A percentile compares a stretch with the other conserved stretches of the same genome.
These are phyloP conservation scores for Gymnoscopelus braueri DNA, from an alignment of 2,797 vertebrate species.

Conservation along the genomic window DNA sequence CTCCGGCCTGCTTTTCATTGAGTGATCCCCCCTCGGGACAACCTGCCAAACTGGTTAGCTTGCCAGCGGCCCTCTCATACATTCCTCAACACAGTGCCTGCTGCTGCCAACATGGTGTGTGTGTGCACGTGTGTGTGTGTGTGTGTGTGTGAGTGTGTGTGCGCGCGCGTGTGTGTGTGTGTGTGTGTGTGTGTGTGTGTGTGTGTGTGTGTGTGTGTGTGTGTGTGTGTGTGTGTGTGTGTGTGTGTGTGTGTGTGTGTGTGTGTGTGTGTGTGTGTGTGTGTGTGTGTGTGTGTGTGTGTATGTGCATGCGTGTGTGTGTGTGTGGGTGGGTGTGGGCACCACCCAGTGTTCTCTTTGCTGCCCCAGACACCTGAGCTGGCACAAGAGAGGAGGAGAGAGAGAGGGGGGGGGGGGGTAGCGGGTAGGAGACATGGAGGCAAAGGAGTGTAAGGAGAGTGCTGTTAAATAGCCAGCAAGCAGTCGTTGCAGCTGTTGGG, in stretches of 20 bases:
- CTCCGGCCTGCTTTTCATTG: constrained; percentile 50
- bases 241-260: constrained; percentile 12
- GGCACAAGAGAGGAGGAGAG: constrained; percentile 50
- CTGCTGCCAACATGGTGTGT: constrained; percentile 58
- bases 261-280: constrained; percentile 1
- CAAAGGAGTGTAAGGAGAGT: constrained; percentile 24
- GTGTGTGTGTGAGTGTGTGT: constrained; percentile 2
- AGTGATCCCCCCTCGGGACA: constrained; percentile 64
- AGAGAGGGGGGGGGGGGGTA: constrained; percentile 26
- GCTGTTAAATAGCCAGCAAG: constrained; percentile 57
- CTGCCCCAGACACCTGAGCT: constrained; percentile 75
- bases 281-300: constrained; percentile 8
- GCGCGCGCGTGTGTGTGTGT: constrained; percentile 48
- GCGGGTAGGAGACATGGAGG: constrained; percentile 19
- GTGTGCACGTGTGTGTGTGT: constrained; percentile 11
- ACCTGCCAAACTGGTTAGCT: constrained; percentile 54
- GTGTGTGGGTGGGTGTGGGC: constrained; percentile 25
- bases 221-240: background rate
- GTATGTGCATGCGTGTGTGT: background rate
- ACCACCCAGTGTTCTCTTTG: constrained; percentile 68
- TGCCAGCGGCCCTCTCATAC: constrained; percentile 69
- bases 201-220: background rate
- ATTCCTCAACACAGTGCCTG: constrained; percentile 54
- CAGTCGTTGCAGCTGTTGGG: constrained; percentile 72
- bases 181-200: constrained; percentile 32